Conservation (phyloP, 2,797 vertebrate species). For the Alexandromys oeconomus region DNA sequence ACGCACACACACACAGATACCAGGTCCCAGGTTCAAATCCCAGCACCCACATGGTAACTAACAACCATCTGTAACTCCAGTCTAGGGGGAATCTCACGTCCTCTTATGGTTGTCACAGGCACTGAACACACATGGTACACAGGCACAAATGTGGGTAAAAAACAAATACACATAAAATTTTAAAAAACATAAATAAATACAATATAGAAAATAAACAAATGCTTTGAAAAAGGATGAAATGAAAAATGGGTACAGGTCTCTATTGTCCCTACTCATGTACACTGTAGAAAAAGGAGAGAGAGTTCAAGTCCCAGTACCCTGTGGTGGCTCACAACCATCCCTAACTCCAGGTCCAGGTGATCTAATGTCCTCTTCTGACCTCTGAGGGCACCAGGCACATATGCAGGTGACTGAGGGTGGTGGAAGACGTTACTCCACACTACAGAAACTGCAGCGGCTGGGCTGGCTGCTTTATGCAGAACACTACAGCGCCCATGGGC, state of each 20-base stretch:
- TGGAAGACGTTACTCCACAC: conserved; percentile 42
- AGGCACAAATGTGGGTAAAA: background rate
- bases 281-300: background rate
- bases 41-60: background rate
- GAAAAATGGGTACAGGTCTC: background rate
- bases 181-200: background rate
- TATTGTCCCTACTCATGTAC: background rate
- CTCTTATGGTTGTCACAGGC: background rate
- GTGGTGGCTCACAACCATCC: background rate
- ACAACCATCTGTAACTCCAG: background rate
- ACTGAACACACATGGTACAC: background rate
- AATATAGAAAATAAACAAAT: background rate
- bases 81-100: background rate
- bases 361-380: background rate
- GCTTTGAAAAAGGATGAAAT: background rate
- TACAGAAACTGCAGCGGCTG: conserved; percentile 38
- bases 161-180: background rate
- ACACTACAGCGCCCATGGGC: background rate
- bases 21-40: background rate
- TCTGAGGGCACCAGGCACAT: background rate
- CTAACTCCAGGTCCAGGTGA: background rate
- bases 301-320: background rate
- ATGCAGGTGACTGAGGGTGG: background rate
- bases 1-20: background rate
- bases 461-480: conserved; percentile 52